phyloP scores from a whole-genome alignment of 2,888 invertebrate genomes.

The Diaprepes abbreviatus region DNA sequence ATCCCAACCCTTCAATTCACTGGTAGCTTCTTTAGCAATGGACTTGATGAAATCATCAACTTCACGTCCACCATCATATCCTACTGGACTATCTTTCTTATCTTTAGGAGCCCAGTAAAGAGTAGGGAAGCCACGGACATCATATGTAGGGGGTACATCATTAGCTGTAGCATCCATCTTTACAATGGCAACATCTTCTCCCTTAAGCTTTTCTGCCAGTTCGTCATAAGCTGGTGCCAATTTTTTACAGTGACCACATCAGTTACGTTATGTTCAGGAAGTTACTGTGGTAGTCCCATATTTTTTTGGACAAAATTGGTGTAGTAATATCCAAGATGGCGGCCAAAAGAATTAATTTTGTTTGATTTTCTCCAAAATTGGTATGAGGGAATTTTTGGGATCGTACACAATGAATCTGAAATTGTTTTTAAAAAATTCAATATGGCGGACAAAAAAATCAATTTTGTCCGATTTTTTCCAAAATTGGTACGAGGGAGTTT shows the following conservation, averaged over 20 bases:
- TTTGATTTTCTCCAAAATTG: too few species aligned
- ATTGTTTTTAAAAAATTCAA: too few species aligned
- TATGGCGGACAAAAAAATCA: too few species aligned
- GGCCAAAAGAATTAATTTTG: too few species aligned
- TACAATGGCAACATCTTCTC: constrained; percentile 91
- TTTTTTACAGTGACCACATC: constrained; percentile 99
- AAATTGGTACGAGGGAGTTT: too few species aligned
- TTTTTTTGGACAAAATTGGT: too few species aligned
- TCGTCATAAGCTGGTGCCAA: constrained; percentile 95
- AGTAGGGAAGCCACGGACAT: constrained; percentile 98
- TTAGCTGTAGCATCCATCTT: constrained; percentile 99
- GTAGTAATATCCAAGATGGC: too few species aligned
- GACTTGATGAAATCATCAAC: constrained; percentile 95
- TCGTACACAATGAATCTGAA: too few species aligned
- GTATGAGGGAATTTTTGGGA: too few species aligned
- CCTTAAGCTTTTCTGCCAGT: constrained; percentile 81
- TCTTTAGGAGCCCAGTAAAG: constrained; percentile 95
- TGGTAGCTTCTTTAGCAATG: constrained; percentile 91
- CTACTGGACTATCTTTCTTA: constrained; percentile 80
- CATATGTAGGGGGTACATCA: constrained; percentile 92
- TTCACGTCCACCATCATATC: constrained; percentile 94
- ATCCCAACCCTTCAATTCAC: constrained; percentile 89
- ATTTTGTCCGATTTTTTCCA: too few species aligned
- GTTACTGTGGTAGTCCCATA: too few species aligned
- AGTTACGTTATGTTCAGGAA: too few species aligned